These are phyloP conservation scores for Drosophila kambysellisi DNA, from an alignment of 2,888 invertebrate species.

Conservation along the genomic window DNA sequence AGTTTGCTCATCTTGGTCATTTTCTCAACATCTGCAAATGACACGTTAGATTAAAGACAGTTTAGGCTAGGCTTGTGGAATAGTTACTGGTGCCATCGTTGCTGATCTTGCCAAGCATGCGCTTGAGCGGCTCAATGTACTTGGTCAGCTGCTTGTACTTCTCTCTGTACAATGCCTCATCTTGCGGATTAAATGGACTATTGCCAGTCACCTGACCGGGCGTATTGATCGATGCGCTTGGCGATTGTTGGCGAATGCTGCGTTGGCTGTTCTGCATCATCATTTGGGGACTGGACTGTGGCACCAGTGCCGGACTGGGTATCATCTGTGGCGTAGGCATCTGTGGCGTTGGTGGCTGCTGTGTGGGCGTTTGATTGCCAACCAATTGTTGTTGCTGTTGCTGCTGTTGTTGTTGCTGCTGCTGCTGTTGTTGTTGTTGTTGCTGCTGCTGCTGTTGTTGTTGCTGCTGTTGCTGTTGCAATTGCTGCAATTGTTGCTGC, in stretches of 20 bases:
- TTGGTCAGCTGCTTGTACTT: constrained; percentile 96
- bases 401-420: constrained; percentile 84
- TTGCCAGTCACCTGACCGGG: constrained; percentile 87
- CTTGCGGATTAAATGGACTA: constrained; percentile 89
- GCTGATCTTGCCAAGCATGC: constrained; percentile 95
- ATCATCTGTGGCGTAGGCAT: constrained; percentile 87
- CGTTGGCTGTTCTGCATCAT: constrained; percentile 86
- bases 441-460: constrained; percentile 81
- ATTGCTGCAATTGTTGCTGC: constrained; percentile 71
- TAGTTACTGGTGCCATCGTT: constrained; percentile 88
- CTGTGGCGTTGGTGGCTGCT: constrained; percentile 83
- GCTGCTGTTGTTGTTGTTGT: constrained; percentile 79
- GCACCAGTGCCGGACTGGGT: constrained; percentile 89
- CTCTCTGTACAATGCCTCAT: constrained; percentile 96
- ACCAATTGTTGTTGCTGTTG: constrained; percentile 73
- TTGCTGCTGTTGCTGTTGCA: constrained; percentile 86
- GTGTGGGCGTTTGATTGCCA: constrained; percentile 75
- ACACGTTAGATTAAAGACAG: background rate
- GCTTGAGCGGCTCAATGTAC: constrained; percentile 95
- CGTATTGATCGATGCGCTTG: constrained; percentile 93
- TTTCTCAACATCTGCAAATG: constrained; percentile 92
- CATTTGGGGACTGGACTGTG: constrained; percentile 89
- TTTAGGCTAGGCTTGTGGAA: background rate
- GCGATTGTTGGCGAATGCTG: constrained; percentile 91
- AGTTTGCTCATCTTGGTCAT: constrained; percentile 97